Evolutionary conservation across 2,113 vertebrate genomes (phyloP).

Genomic region (Sturnira hondurensis): DNA sequence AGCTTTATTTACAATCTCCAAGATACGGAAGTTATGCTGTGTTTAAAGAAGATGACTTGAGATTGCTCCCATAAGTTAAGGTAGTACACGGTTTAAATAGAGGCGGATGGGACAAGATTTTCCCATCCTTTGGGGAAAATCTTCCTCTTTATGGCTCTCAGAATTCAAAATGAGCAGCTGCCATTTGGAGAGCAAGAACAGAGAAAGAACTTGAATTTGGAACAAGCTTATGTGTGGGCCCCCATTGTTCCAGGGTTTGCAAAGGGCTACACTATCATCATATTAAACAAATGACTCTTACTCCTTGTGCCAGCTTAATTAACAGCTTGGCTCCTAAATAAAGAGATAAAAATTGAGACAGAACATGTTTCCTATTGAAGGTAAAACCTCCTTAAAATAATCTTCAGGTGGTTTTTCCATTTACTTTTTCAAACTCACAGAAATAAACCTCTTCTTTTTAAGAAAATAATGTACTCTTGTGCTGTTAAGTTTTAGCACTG

Average conservation of each 20-base stretch:
- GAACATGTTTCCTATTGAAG: conserved; percentile 45
- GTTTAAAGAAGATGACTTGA: neutral
- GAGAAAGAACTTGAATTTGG: neutral
- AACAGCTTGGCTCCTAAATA: conserved; percentile 45
- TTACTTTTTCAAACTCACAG: neutral
- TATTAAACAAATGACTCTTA: conserved; percentile 20
- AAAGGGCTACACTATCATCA: neutral
- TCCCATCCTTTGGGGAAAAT: neutral
- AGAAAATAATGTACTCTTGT: neutral
- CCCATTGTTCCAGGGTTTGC: conserved; percentile 3
- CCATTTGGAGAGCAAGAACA: neutral
- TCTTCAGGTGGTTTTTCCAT: neutral
- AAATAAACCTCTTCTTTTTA: neutral
- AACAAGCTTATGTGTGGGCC: neutral
- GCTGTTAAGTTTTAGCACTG: neutral
- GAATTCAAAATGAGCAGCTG: conserved; percentile 4
- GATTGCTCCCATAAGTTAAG: neutral
- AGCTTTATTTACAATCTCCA: too few relatives aligned
- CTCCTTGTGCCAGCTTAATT: conserved; percentile 29
- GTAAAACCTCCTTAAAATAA: neutral
- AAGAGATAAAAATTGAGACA: neutral
- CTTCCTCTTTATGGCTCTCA: neutral
- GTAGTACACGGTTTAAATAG: neutral
- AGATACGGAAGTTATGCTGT: neutral
- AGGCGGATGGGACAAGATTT: neutral